These are phyloP conservation scores for Drosophila kurseongensis DNA, from an alignment of 1,140 invertebrate genomes.

Conservation along the genomic window DNA sequence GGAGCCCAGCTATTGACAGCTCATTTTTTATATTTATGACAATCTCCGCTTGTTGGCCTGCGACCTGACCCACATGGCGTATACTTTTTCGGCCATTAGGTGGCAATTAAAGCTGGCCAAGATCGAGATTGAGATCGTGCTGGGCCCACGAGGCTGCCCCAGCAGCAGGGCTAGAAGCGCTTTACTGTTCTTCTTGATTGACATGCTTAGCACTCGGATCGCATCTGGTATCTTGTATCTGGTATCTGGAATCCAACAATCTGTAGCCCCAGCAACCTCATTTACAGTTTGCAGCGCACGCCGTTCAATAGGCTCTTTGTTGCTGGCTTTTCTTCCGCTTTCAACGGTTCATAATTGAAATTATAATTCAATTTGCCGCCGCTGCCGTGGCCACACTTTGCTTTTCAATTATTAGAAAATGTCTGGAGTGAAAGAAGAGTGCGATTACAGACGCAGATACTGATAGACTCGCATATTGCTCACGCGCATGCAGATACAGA, in stretches of 20 bases:
- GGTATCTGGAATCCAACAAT: constrained; percentile 8
- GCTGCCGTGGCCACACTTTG: constrained; percentile 61
- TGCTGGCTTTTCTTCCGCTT: constrained; percentile 73
- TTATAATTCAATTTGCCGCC: constrained; percentile 76
- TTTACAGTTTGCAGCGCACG: constrained; percentile 62
- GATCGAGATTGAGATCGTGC: constrained; percentile 41
- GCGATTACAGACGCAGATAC: constrained; percentile 56
- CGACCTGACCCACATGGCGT: constrained; percentile 69
- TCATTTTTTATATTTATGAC: constrained; percentile 66
- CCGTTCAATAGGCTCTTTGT: constrained; percentile 71
- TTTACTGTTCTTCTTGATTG: constrained; percentile 76
- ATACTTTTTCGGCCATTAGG: constrained; percentile 53
- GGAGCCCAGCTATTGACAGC: constrained; percentile 49
- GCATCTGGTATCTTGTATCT: constrained; percentile 25
- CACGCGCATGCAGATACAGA: constrained; percentile 29
- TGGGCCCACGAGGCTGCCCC: constrained; percentile 25
- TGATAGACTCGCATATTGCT: constrained; percentile 7
- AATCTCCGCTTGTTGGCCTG: constrained; percentile 14
- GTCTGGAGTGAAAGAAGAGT: constrained; percentile 23
- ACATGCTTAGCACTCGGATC: constrained; percentile 42
- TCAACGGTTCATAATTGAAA: constrained; percentile 81
- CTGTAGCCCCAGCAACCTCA: constrained; percentile 62
- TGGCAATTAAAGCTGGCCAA: constrained; percentile 64
- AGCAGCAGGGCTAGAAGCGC: constrained; percentile 41
- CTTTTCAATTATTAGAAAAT: constrained; percentile 80